A percentile compares a stretch with the other conserved stretches of the same genome.
These are phyloP conservation scores for Tetragonula clypearis DNA, from an alignment of 1,140 invertebrate genomes.

Conservation along the genomic window DNA sequence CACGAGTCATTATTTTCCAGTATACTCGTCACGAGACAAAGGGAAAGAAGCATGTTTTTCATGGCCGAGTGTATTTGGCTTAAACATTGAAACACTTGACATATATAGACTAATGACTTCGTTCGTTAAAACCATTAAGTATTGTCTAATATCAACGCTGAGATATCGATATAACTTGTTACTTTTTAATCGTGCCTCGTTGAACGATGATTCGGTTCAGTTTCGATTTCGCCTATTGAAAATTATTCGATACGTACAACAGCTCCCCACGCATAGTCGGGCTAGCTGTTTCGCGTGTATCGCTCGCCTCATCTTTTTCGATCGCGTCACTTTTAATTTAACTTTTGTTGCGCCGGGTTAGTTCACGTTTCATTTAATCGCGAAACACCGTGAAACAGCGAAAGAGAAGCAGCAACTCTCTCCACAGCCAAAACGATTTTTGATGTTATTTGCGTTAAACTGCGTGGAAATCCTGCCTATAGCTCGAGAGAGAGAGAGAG, in stretches of 20 bases:
- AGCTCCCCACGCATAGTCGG: background rate
- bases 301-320: background rate
- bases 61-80: no score
- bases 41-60: no score
- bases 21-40: no score
- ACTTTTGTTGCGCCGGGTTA: background rate
- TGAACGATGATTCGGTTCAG: no score
- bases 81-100: no score
- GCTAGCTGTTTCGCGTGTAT: background rate
- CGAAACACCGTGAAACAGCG: background rate
- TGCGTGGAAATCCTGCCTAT: background rate
- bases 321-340: no score
- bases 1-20: no score
- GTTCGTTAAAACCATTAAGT: no score
- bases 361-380: slow-evolving; percentile 6
- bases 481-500: background rate
- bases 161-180: no score
- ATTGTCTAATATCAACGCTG: no score
- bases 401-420: background rate
- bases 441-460: background rate
- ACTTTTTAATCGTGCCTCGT: no score
- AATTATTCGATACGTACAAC: background rate
- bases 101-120: no score
- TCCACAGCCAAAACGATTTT: background rate
- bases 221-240: background rate